Conservation (phyloP, 2,797 vertebrate species). For the Manis pentadactyla region DNA sequence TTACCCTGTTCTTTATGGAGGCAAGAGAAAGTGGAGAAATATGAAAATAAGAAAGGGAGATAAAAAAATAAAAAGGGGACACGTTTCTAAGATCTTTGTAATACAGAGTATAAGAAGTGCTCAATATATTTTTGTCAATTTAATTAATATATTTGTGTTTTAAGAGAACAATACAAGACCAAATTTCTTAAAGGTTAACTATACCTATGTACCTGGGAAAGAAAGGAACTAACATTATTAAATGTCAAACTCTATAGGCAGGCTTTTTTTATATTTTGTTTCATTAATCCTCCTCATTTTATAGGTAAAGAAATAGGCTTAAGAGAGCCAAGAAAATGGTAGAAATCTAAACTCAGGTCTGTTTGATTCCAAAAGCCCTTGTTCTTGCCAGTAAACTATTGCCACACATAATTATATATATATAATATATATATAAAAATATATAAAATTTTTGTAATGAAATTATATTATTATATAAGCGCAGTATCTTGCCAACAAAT, state of each 20-base stretch:
- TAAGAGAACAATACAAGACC: neutral
- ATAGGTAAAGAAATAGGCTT: slow-evolving; percentile 23
- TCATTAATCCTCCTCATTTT: slow-evolving; percentile 13
- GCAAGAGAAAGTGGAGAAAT: neutral
- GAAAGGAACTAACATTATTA: neutral
- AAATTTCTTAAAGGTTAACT: slow-evolving; percentile 44
- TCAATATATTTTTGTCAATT: slow-evolving; percentile 16
- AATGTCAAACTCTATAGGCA: neutral
- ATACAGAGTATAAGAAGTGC: neutral
- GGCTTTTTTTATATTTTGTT: slow-evolving; percentile 18
- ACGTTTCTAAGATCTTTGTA: slow-evolving; percentile 28
- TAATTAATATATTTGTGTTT: slow-evolving; percentile 31
- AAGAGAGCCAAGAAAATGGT: neutral
- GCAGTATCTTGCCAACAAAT: neutral
- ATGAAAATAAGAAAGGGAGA: slow-evolving; percentile 25
- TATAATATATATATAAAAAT: neutral
- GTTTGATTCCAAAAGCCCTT: neutral
- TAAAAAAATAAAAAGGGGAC: neutral
- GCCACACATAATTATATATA: neutral
- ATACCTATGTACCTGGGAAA: neutral
- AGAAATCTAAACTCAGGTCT: slow-evolving; percentile 35
- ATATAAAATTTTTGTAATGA: neutral
- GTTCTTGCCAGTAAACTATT: slow-evolving; percentile 1
- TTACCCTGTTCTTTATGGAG: neutral
- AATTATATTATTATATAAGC: neutral